Evolutionary conservation across 2,113 vertebrate species (phyloP), one percentile per base, ranked within the genome.

Genomic region (Ardeotis arabs): DNA sequence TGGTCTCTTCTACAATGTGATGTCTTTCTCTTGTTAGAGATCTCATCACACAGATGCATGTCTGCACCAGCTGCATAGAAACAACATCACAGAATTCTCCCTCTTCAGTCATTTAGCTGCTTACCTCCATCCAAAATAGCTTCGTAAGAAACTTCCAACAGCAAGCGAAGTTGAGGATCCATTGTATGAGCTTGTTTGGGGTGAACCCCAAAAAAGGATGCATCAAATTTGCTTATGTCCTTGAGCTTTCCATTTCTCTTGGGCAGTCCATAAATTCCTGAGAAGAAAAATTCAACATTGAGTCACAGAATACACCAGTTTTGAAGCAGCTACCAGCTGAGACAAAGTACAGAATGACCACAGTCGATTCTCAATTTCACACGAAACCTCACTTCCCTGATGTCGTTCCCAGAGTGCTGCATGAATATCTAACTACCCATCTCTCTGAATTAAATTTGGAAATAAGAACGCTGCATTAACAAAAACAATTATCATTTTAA

Each of bases 131-230:
- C 99, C 90, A 99, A 90, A 39, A 99, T 98, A 69, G 99, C 99
- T 96, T 99, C 99, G 3, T 99, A 99, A 84, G 98, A 96, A 53
- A 99, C 96, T 97, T 99, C 99, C 83, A 99, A 95, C 85, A 99
- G 96, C 93, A 99, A 84, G 6, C 99, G 98, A 60, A 99, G 98
- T 74, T 99, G 99, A 58, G 99, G 99, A 96, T 99, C 99, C 99
- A 99, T 99, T 4, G 99, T 99, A 94, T 99, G 98, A 22, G 99
- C 99, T 97, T 99, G 99, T 96, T 99, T 99, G 69, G 99, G 98
- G 98, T 99, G 96, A 98, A 99, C 91, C 86, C 99, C 97, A 37
- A 99, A 99, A 97, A 99, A 99, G 4, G 98, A 96, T 21, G 99
- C 99, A 39, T 99, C 99, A 49, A 99, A 99, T 97, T 98, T 98